These are phyloP conservation scores for Rhaphigaster nebulosa DNA, from an alignment of 2,888 invertebrate genomes.

Conservation along the genomic window DNA sequence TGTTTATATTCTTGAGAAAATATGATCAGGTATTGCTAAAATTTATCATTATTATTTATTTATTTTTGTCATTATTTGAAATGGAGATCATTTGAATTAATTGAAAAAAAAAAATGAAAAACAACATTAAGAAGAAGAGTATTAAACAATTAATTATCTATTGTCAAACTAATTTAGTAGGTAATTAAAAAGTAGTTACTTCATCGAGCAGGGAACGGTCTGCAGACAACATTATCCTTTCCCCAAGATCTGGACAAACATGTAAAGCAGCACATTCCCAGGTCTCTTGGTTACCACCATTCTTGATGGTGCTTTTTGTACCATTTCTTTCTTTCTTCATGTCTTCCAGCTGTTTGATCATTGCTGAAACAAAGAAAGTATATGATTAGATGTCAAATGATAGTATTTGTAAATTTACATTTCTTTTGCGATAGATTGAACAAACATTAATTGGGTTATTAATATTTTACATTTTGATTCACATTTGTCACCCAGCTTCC, in stretches of 20 bases:
- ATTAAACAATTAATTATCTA: neutral
- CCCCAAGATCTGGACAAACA: constrained; percentile 85
- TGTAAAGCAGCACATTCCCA: constrained; percentile 86
- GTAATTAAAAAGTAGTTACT: constrained; percentile 66
- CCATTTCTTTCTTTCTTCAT: constrained; percentile 77
- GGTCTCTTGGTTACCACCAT: constrained; percentile 68
- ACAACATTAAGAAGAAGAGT: too few species aligned
- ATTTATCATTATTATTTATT: too few species aligned
- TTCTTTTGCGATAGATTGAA: neutral
- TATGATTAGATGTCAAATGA: neutral
- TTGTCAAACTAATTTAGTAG: neutral
- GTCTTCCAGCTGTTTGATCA: constrained; percentile 80
- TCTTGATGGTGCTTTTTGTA: constrained; percentile 67
- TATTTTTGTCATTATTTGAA: too few species aligned
- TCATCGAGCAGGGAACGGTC: constrained; percentile 83
- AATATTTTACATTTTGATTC: too few species aligned
- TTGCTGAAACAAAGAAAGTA: constrained; percentile 71
- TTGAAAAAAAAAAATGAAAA: too few species aligned
- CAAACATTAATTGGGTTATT: too few species aligned
- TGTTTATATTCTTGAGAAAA: too few species aligned
- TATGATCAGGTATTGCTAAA: too few species aligned
- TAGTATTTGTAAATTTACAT: neutral
- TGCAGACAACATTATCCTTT: constrained; percentile 85
- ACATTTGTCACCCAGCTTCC: too few species aligned
- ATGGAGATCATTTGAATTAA: too few species aligned